These are phyloP conservation scores for Loris lydekkerianus DNA, from an alignment of 2,797 vertebrate genomes.

Conservation along the genomic window DNA sequence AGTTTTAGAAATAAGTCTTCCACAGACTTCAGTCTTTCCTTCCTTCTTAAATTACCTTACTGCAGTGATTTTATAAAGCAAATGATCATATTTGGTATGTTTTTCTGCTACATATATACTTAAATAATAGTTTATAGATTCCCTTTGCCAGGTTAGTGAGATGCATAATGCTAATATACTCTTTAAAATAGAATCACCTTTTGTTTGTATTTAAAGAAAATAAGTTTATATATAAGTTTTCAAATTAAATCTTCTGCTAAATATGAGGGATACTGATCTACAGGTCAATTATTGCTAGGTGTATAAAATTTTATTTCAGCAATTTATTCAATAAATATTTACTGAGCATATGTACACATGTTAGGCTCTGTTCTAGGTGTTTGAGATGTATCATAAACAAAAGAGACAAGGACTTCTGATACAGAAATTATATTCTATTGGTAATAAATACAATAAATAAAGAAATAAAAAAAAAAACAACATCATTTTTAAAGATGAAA, in stretches of 20 bases:
- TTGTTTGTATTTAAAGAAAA: conserved; percentile 26
- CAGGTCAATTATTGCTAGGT: neutral
- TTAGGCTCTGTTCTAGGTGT: neutral
- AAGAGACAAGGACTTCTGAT: conserved; percentile 19
- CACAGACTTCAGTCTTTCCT: conserved; percentile 28
- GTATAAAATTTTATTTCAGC: conserved; percentile 33
- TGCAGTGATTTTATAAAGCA: conserved; percentile 33
- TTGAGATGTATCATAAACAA: neutral
- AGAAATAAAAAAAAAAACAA: neutral
- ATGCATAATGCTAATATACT: neutral
- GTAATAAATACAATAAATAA: conserved; percentile 44
- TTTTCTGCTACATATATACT: neutral
- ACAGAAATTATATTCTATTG: neutral
- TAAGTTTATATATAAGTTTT: conserved; percentile 23
- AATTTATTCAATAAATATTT: conserved; percentile 33
- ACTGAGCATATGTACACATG: neutral
- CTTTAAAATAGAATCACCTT: conserved; percentile 38
- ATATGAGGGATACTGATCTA: neutral
- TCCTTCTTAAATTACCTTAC: conserved; percentile 60
- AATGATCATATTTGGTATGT: conserved; percentile 23
- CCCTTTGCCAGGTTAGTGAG: conserved; percentile 25
- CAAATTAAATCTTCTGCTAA: conserved; percentile 23
- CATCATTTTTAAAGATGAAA: conserved; percentile 29
- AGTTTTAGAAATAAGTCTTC: conserved; percentile 63
- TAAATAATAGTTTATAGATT: conserved; percentile 5